These are phyloP conservation scores for Parascotia fuliginaria DNA, from an alignment of 2,888 invertebrate species.

Conservation along the genomic window DNA sequence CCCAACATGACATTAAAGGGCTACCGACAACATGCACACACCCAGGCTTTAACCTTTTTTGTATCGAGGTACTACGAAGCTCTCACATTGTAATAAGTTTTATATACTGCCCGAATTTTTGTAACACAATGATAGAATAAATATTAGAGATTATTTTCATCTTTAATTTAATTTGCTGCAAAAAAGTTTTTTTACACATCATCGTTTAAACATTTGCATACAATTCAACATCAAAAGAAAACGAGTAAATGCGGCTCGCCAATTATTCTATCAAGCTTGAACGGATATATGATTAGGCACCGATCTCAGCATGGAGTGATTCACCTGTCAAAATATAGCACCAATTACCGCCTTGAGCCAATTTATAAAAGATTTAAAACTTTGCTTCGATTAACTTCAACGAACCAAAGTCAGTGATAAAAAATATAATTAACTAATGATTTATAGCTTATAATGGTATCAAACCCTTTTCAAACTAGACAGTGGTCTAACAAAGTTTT, in stretches of 20 bases:
- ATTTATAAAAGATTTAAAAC: slow-evolving; percentile 39
- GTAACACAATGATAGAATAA: not conserved
- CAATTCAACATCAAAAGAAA: not conserved
- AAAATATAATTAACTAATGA: slow-evolving; percentile 49
- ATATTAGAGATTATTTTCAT: not conserved
- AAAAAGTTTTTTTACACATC: not conserved
- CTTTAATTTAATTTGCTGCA: not conserved
- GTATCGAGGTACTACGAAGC: slow-evolving; percentile 32
- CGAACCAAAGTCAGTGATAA: slow-evolving; percentile 39
- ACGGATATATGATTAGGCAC: slow-evolving; percentile 3
- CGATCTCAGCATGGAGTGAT: slow-evolving; percentile 5
- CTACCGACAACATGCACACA: slow-evolving; percentile 61
- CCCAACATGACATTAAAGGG: slow-evolving; percentile 65
- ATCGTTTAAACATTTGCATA: not conserved
- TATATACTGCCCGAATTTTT: not conserved
- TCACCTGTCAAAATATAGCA: slow-evolving; percentile 29
- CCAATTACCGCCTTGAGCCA: slow-evolving; percentile 25
- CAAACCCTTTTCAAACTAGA: slow-evolving; percentile 46
- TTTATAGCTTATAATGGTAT: slow-evolving; percentile 47
- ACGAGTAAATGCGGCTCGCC: not conserved
- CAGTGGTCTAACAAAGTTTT: slow-evolving; percentile 50
- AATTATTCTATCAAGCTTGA: slow-evolving; percentile 6
- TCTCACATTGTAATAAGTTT: slow-evolving; percentile 16
- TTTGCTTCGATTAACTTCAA: slow-evolving; percentile 40
- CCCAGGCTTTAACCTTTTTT: slow-evolving; percentile 48